Evolutionary conservation across 2,888 invertebrate species (phyloP), one percentile per base, ranked within the genome.

Genomic region (Dryobota labecula): DNA sequence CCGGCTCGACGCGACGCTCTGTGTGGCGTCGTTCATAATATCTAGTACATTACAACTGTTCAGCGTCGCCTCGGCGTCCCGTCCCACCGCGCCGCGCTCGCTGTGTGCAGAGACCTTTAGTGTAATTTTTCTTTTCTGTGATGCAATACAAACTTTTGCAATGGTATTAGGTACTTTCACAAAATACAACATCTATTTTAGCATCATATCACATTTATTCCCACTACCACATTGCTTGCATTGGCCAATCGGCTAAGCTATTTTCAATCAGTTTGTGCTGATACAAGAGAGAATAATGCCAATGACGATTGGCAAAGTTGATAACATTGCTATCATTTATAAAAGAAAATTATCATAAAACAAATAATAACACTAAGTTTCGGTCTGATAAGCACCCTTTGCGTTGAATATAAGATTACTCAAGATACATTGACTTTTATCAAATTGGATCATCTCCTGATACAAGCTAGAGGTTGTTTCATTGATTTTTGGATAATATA

Each of bases 371-470:
- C 43, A 63, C n/a, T 47, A 18, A 6, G 30, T 30, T 47, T 27
- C 24, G 33, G 38, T 69, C 33, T 69, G 73, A 73, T 73, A 76
- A 57, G 36, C 43, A 49, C 11, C n/a, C 45, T 53, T 70, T 74
- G 41, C 61, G 20, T 60, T 47, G 1, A 30, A 33, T 51, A 76
- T 70, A 60, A 64, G 54, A 78, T 76, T 62, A 76, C n/a, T 73
- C 33, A 66, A 49, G 36, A 64, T 63, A 63, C 41, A n/a, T 38
- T 45, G 36, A 8, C 24, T 24, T 45, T 65, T 80, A 78, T 78
- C 76, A 76, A 78, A 65, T 33, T 62, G 30, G 80, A 76, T 58
- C 76, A 80, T 80, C 80, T 68, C 20, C 6, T 58, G 73, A 74
- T 64, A 70, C 13, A 30, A 33, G 15, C 5, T 53, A 53, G 68